These are phyloP conservation scores for Halisarca cf. caerulea DNA, from an alignment of 37 sponge, comb jelly and placozoan genomes.

Conservation along the genomic window DNA sequence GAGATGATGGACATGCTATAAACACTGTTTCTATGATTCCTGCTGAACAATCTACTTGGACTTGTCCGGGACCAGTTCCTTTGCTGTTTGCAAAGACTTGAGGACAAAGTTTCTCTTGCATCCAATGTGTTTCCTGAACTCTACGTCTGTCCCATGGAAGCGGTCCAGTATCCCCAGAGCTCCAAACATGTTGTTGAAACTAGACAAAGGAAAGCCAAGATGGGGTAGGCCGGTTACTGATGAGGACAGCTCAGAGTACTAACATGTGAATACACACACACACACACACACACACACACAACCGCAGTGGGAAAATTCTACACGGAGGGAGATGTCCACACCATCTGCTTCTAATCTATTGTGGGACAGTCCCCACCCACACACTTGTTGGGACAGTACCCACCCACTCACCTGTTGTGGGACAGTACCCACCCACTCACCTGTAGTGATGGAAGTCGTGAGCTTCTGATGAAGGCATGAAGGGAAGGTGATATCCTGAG, in stretches of 20 bases:
- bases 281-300: not conserved
- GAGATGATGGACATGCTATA: no score
- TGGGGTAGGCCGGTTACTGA: no score
- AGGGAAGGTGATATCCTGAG: constrained; percentile 93
- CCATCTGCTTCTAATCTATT: no score
- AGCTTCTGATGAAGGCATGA: constrained; percentile 82
- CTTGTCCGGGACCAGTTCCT: constrained; percentile 28
- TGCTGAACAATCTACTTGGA: no score
- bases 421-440: constrained; percentile 22
- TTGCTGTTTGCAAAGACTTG: constrained; percentile 64
- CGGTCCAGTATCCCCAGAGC: constrained; percentile 82
- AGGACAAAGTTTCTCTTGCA: constrained; percentile 74
- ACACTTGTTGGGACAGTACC: not conserved
- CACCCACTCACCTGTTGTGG: not conserved
- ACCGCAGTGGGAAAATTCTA: not conserved
- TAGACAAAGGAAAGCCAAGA: constrained; percentile 5
- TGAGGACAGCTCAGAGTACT: no score
- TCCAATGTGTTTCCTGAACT: constrained; percentile 58
- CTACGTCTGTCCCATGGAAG: constrained; percentile 84
- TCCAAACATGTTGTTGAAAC: constrained; percentile 91
- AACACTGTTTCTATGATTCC: no score
- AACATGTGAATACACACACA: no score
- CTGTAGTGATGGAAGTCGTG: constrained; percentile 94
- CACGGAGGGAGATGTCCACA: no score
- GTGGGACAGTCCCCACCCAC: no score